phyloP scores from a whole-genome alignment of 2,797 vertebrate species.

The Chaunax sp. region DNA sequence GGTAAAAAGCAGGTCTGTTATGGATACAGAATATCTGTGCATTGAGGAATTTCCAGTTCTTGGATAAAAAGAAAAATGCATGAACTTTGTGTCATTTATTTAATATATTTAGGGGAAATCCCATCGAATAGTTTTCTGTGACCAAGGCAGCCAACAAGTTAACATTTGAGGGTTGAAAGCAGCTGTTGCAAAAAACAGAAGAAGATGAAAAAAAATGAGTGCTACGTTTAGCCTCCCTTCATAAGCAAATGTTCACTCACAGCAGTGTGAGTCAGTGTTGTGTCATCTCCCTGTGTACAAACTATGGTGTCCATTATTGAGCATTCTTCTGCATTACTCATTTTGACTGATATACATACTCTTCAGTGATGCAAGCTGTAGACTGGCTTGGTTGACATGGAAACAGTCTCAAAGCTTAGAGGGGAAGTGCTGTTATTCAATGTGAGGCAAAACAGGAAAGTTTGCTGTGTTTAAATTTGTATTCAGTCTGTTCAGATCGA shows the following conservation, averaged over 20 bases:
- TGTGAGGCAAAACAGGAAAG: neutral
- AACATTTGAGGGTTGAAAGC: too few species aligned
- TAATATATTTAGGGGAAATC: too few species aligned
- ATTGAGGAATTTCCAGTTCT: too few species aligned
- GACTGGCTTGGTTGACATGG: neutral
- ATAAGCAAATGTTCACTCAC: neutral
- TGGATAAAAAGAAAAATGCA: too few species aligned
- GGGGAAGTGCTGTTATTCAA: neutral
- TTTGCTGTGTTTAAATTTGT: too few species aligned
- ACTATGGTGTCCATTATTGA: constrained; percentile 1
- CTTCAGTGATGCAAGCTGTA: constrained; percentile 6
- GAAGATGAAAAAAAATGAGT: too few species aligned
- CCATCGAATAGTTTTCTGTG: too few species aligned
- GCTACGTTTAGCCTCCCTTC: neutral
- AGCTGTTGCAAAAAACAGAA: too few species aligned
- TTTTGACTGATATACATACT: constrained; percentile 7
- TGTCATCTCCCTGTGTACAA: constrained; percentile 21
- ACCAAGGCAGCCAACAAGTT: too few species aligned
- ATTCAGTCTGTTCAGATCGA: neutral
- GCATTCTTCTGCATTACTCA: constrained; percentile 12
- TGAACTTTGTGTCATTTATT: too few species aligned
- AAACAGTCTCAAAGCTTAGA: neutral
- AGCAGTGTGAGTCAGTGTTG: constrained; percentile 4
- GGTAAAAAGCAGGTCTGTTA: too few species aligned
- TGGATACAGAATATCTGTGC: too few species aligned